A percentile compares a stretch with the other conserved stretches of the same genome.
These are phyloP conservation scores for Malurus splendens DNA, from an alignment of 2,797 vertebrate species.

Conservation along the genomic window DNA sequence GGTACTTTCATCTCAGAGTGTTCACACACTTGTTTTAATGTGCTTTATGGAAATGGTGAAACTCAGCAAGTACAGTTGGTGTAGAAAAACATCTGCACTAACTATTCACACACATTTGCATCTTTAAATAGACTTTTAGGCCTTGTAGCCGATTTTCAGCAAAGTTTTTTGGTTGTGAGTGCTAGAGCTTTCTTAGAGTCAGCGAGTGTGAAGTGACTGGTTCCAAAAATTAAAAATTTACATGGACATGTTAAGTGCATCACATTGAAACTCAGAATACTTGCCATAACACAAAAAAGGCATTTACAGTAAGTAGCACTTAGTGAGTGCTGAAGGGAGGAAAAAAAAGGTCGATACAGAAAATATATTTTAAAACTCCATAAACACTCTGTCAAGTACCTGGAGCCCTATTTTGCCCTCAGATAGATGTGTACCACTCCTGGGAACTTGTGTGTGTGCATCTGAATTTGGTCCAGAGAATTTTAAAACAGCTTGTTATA, in stretches of 20 bases:
- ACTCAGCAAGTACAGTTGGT: slow-evolving; percentile 69
- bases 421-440: background rate
- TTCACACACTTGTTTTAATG: slow-evolving; percentile 95
- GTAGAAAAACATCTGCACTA: slow-evolving; percentile 72
- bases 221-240: slow-evolving; percentile 76
- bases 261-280: slow-evolving; percentile 63
- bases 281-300: slow-evolving; percentile 66
- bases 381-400: slow-evolving; percentile 1
- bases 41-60: slow-evolving; percentile 81
- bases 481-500: slow-evolving; percentile 12
- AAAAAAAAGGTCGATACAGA: slow-evolving; percentile 15
- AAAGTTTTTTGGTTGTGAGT: slow-evolving; percentile 32
- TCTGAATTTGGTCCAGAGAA: slow-evolving; percentile 2
- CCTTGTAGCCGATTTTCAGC: slow-evolving; percentile 49
- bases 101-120: slow-evolving; percentile 70
- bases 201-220: slow-evolving; percentile 64
- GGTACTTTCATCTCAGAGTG: slow-evolving; percentile 90
- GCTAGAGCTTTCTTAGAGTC: slow-evolving; percentile 45
- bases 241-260: slow-evolving; percentile 67
- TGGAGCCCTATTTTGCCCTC: background rate
- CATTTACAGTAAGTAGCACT: slow-evolving; percentile 69
- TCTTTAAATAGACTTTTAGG: slow-evolving; percentile 74
- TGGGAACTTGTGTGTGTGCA: background rate
- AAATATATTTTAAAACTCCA: slow-evolving; percentile 28
- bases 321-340: slow-evolving; percentile 13